Base-by-base conservation (phyloP, 2,113 vertebrate species). In the Oceanites oceanicus region DNA sequence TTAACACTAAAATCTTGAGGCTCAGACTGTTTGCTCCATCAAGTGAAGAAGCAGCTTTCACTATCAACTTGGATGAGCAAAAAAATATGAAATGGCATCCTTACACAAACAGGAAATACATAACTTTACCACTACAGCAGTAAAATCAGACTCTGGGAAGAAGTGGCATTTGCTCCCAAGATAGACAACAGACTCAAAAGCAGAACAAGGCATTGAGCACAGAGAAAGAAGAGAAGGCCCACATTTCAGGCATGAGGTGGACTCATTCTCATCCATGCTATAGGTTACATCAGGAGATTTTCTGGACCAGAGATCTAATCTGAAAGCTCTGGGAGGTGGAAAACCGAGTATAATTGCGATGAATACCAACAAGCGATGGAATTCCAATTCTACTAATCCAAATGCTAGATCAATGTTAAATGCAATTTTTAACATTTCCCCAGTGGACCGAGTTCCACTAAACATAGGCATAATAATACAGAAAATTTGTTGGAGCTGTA, bases 401-500 rank as follows among this genome's bases (percentile, higher is more conserved):
- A 92, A 84, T 34, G 9, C 38, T 30, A 63, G 18, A 81, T n/a
- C 21, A 44, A 11, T 10, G 19, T 42, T 42, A 76, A 72, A 73
- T 29, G 6, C 3, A 44, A 42, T 50, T 70, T 62, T 78, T 71
- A 62, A 42, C 21, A 62, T 14, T 58, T 71, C 27, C 22, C 29
- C 40, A 11, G 18, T 10, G 16, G 40, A 53, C 16, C 0, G 0
- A 86, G 20, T 80, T 86, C 44, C 53, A 50, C 22, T 42, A 50
- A 72, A 52, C 26, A 32, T 7, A 59, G 0, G 2, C 13, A 42
- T 45, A 75, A 38, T 6, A 52, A 38, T 6, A 63, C 14, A 45
- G 15, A 76, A 76, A 55, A 76, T 13, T 13, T 73, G 30, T 9
- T 58, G 26, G 12, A 86, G 9, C 52, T 70, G 6, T 47, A 68